phyloP scores from a whole-genome alignment of 2,888 invertebrate species.

The Anorthoa munda region DNA sequence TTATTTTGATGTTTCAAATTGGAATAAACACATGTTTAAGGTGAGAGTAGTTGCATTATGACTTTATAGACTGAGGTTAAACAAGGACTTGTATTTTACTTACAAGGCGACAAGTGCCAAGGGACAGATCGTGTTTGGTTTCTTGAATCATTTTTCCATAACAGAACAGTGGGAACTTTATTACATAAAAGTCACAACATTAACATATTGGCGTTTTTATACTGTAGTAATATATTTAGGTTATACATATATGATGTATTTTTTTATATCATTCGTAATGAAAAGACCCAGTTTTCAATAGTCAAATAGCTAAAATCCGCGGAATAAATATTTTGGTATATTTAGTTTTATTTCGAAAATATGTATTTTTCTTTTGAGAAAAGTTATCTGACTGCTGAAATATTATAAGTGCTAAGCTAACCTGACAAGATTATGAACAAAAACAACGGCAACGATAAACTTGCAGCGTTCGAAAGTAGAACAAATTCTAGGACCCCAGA shows the following conservation, averaged over 20 bases:
- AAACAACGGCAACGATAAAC: not conserved
- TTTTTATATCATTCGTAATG: no score
- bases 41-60: not conserved
- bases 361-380: not conserved
- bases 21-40: not conserved
- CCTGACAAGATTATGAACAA: not conserved
- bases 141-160: slow-evolving; percentile 20
- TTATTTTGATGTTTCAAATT: not conserved
- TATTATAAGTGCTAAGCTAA: not conserved
- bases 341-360: no score
- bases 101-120: slow-evolving; percentile 29
- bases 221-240: not conserved
- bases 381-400: not conserved
- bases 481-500: slow-evolving; percentile 49
- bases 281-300: no score
- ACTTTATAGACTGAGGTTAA: not conserved
- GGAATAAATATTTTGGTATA: no score
- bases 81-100: slow-evolving; percentile 25
- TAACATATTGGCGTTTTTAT: slow-evolving; percentile 2
- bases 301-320: no score
- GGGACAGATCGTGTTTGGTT: slow-evolving; percentile 36
- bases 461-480: slow-evolving; percentile 18
- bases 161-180: not conserved
- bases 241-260: not conserved
- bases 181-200: not conserved